These are phyloP conservation scores for Neotoxoptera formosana DNA, from an alignment of 1,140 invertebrate species.

Conservation along the genomic window DNA sequence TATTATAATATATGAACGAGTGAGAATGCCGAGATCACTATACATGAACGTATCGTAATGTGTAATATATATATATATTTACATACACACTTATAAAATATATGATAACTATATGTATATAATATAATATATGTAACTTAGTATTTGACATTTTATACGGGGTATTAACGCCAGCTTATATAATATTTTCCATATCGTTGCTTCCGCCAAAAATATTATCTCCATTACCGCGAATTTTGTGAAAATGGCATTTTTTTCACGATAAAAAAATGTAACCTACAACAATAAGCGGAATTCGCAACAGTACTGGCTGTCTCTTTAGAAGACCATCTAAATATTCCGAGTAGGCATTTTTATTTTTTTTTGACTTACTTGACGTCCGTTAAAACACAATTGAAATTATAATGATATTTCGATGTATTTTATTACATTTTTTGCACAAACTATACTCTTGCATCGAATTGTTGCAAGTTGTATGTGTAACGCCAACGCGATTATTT, in stretches of 20 bases:
- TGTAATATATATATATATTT: neutral
- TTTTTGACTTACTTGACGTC: neutral
- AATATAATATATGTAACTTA: neutral
- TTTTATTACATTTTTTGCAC: neutral
- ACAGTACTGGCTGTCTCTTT: neutral
- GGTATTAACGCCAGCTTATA: neutral
- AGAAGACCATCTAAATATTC: neutral
- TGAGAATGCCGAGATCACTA: neutral
- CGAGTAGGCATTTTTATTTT: neutral
- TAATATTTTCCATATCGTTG: neutral
- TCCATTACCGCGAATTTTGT: neutral
- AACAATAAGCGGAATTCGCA: neutral
- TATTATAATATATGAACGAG: neutral
- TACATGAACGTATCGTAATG: neutral
- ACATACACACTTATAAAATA: neutral
- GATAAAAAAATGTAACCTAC: neutral
- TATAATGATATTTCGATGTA: neutral
- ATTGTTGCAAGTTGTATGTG: neutral
- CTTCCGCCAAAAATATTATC: neutral
- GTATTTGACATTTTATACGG: neutral
- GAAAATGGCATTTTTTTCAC: neutral
- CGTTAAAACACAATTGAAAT: neutral
- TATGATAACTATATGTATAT: neutral
- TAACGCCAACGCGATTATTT: neutral
- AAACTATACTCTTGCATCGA: neutral